phyloP scores from a whole-genome alignment of 2,113 vertebrate genomes.

The Mobula birostris region DNA sequence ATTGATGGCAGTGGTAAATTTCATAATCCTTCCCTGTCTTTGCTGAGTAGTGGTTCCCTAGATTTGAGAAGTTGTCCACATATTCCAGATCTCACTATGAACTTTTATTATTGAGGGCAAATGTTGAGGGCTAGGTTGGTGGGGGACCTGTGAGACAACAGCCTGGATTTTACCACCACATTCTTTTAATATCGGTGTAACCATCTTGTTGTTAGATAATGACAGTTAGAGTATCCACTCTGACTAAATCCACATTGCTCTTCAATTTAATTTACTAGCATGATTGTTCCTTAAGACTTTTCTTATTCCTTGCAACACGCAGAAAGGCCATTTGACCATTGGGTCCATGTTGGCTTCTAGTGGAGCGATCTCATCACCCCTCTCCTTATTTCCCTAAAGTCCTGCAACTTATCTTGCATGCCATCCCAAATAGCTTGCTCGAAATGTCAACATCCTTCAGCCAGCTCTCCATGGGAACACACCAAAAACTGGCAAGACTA shows the following conservation, averaged over 20 bases:
- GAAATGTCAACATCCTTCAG: background rate
- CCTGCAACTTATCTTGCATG: background rate
- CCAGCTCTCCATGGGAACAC: background rate
- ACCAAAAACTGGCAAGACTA: background rate
- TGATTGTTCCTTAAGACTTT: background rate
- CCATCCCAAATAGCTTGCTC: background rate
- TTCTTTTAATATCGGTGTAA: background rate
- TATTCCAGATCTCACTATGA: too few relatives aligned
- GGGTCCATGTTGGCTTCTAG: too few relatives aligned
- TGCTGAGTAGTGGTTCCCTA: too few relatives aligned
- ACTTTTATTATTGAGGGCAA: too few relatives aligned
- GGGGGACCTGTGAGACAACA: background rate
- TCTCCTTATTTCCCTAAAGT: too few relatives aligned
- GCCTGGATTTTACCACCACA: background rate
- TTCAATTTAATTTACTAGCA: background rate
- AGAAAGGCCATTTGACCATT: too few relatives aligned
- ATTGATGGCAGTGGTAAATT: too few relatives aligned
- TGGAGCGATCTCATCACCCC: too few relatives aligned
- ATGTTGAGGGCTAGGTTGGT: too few relatives aligned
- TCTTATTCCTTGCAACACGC: background rate
- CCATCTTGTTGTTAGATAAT: background rate
- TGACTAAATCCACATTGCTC: background rate
- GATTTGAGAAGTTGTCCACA: too few relatives aligned
- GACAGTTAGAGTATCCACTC: background rate
- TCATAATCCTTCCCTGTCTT: too few relatives aligned